These are phyloP conservation scores for Cheilosia variabilis DNA, from an alignment of 2,888 invertebrate genomes.

Conservation along the genomic window DNA sequence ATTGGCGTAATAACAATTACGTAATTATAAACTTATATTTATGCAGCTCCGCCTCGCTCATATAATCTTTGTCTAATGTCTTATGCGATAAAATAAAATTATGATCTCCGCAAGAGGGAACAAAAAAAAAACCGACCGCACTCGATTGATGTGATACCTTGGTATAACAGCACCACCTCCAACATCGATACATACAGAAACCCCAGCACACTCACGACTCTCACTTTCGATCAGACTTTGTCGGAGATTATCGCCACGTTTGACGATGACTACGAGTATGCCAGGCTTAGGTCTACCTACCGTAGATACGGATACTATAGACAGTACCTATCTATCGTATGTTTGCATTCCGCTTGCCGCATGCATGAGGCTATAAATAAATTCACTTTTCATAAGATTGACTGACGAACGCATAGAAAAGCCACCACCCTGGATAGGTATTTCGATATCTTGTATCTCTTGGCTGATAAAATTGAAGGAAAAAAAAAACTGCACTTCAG, in stretches of 20 bases:
- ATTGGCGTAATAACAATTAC: slow-evolving; percentile 70
- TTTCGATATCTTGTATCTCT: slow-evolving; percentile 56
- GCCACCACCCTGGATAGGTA: slow-evolving; percentile 63
- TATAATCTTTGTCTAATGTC: slow-evolving; percentile 51
- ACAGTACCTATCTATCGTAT: slow-evolving; percentile 9
- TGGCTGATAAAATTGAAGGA: slow-evolving; percentile 2
- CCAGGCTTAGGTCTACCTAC: not conserved
- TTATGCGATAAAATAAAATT: slow-evolving; percentile 63
- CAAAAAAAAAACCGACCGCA: slow-evolving; percentile 23
- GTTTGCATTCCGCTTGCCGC: slow-evolving; percentile 23
- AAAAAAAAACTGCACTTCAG: slow-evolving; percentile 8
- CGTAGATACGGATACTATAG: slow-evolving; percentile 37
- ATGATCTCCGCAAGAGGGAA: slow-evolving; percentile 40
- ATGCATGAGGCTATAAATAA: slow-evolving; percentile 63
- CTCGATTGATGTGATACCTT: slow-evolving; percentile 33
- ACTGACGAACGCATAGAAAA: slow-evolving; percentile 59
- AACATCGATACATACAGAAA: not conserved
- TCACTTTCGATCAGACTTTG: slow-evolving; percentile 69
- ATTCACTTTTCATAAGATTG: slow-evolving; percentile 61
- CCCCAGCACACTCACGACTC: slow-evolving; percentile 61
- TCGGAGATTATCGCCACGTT: slow-evolving; percentile 65
- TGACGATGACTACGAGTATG: slow-evolving; percentile 47
- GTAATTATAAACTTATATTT: slow-evolving; percentile 73
- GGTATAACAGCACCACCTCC: slow-evolving; percentile 2
- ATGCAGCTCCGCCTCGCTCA: slow-evolving; percentile 46